Conservation (phyloP, 1,140 invertebrate genomes). For the Cyrtorhinus lividipennis region DNA sequence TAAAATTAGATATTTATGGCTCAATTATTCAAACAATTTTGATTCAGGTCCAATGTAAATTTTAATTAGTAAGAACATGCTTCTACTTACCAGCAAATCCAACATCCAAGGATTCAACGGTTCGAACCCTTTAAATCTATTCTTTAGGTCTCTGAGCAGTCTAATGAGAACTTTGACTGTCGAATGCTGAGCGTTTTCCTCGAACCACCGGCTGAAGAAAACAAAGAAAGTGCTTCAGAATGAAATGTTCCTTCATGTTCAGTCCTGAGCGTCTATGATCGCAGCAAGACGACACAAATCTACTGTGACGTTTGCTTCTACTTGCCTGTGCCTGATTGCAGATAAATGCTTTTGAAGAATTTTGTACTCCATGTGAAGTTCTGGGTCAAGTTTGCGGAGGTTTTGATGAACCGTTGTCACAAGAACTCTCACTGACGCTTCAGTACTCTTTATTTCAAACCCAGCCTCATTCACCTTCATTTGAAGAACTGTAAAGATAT, state of each 20-base stretch:
- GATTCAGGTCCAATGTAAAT: no score
- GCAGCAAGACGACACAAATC: no score
- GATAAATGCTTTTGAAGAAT: slow-evolving; percentile 77
- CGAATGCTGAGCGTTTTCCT: slow-evolving; percentile 95
- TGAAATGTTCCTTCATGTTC: no score
- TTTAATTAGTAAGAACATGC: no score
- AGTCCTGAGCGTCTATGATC: no score
- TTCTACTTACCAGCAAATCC: slow-evolving; percentile 56
- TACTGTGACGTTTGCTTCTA: no score
- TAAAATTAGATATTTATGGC: background rate
- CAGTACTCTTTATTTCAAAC: slow-evolving; percentile 65
- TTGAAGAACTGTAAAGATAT: slow-evolving; percentile 29
- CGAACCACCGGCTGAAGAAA: slow-evolving; percentile 75
- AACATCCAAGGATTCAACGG: slow-evolving; percentile 92
- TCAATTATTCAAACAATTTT: no score
- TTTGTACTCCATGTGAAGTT: slow-evolving; percentile 76
- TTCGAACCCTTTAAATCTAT: slow-evolving; percentile 76
- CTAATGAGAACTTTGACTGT: slow-evolving; percentile 92
- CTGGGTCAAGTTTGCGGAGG: slow-evolving; percentile 79
- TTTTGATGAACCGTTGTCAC: slow-evolving; percentile 90
- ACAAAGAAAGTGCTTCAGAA: slow-evolving; percentile 12
- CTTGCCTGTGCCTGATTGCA: slow-evolving; percentile 80
- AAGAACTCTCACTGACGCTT: slow-evolving; percentile 74
- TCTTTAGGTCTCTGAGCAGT: slow-evolving; percentile 75
- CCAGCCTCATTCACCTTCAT: slow-evolving; percentile 56